Evolutionary conservation across 1,140 invertebrate genomes (phyloP).

Genomic region (Diploscapter pachys): DNA sequence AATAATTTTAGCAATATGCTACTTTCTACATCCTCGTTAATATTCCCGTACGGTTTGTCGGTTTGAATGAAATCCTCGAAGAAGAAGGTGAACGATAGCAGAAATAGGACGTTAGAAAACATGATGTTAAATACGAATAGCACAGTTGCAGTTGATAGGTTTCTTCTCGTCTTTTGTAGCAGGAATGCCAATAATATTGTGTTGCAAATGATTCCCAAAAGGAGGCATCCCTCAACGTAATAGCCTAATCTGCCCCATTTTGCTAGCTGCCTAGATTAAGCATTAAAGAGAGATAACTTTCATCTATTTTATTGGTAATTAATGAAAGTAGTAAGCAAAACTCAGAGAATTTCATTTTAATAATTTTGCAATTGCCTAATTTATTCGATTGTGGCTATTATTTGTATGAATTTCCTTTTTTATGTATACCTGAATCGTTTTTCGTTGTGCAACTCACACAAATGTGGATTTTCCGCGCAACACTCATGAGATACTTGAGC

Average conservation of each 20-base stretch:
- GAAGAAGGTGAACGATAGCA: conserved; percentile 53
- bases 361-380: no score
- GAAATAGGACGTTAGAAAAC: conserved; percentile 56
- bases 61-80: conserved; percentile 47
- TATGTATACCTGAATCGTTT: background rate
- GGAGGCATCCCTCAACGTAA: conserved; percentile 30
- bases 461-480: conserved; percentile 16
- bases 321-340: background rate
- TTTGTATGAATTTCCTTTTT: conserved; percentile 1
- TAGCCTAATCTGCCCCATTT: conserved; percentile 41
- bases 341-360: no score
- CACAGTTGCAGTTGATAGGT: conserved; percentile 57
- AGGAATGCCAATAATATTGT: conserved; percentile 22
- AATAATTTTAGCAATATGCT: background rate
- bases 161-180: conserved; percentile 40
- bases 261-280: conserved; percentile 20
- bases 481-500: conserved; percentile 12
- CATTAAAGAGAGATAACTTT: background rate
- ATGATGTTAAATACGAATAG: conserved; percentile 57
- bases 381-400: conserved; percentile 1
- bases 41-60: conserved; percentile 39
- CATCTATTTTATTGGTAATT: background rate
- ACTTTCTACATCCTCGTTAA: conserved; percentile 36
- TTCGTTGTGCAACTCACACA: conserved; percentile 33
- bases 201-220: conserved; percentile 17